A percentile compares a stretch with the other conserved stretches of the same genome.
Evolutionary conservation across 2,797 vertebrate species (phyloP).

Genomic region (Anguilla pacifica): DNA sequence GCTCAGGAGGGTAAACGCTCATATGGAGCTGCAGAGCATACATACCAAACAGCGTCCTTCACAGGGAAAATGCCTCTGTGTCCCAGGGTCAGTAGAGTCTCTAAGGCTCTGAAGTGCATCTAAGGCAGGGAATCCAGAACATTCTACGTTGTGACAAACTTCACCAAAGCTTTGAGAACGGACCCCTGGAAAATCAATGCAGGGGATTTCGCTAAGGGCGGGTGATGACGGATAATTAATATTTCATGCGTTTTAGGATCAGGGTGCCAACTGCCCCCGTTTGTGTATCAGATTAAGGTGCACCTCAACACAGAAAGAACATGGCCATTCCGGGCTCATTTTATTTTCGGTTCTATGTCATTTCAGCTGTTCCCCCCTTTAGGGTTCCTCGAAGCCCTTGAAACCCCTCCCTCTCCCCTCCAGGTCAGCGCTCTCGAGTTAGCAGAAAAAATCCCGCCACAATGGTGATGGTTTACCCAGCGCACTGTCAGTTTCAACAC

Average conservation of each 20-base stretch:
- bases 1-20: neutral
- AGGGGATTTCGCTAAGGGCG: neutral
- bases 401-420: neutral
- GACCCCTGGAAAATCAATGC: conserved; percentile 11
- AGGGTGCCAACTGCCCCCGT: neutral
- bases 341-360: neutral
- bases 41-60: neutral
- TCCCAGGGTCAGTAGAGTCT: neutral
- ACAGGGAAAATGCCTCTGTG: neutral
- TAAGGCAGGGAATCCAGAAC: neutral
- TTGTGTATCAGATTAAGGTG: neutral
- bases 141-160: neutral
- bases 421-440: neutral
- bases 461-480: neutral
- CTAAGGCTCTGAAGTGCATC: neutral
- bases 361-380: neutral
- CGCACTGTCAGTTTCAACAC: neutral
- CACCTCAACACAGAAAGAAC: neutral
- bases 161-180: neutral
- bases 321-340: neutral
- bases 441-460: neutral
- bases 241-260: neutral
- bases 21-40: neutral
- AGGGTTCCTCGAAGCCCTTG: neutral
- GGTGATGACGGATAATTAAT: neutral